Percentiles rank a stretch among this genome's conserved stretches.
phyloP scores from a whole-genome alignment of 2,113 vertebrate genomes.

The Tinamus guttatus region DNA sequence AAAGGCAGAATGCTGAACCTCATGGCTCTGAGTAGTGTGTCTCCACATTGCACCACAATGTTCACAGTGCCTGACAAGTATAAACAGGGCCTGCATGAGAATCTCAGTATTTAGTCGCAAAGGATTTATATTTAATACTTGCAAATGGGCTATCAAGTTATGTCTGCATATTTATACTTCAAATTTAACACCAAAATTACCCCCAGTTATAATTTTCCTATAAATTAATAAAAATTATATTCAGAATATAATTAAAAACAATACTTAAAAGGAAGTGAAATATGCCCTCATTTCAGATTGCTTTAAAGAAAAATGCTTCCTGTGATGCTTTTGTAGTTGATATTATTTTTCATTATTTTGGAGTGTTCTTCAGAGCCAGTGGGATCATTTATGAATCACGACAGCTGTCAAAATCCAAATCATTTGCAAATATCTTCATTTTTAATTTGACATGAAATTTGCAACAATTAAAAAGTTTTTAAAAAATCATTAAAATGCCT shows the following conservation, averaged over 20 bases:
- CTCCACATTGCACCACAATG: not conserved
- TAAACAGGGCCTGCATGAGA: not conserved
- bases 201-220: not conserved
- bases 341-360: not conserved
- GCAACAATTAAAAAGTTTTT: fast-evolving
- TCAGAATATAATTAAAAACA: not conserved
- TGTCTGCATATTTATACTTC: not conserved
- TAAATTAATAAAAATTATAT: not conserved
- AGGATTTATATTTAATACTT: not conserved
- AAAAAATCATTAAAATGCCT: not conserved
- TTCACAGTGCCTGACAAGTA: not conserved
- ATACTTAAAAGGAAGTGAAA: not conserved
- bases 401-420: not conserved
- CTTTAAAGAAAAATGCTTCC: not conserved
- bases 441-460: not conserved
- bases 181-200: not conserved
- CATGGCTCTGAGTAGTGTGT: fast-evolving
- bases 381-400: not conserved
- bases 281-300: not conserved
- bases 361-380: not conserved
- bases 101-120: not conserved
- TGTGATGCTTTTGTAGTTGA: not conserved
- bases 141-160: not conserved
- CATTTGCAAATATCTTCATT: not conserved
- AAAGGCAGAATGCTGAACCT: not conserved